Percentiles rank a stretch among this genome's conserved stretches.
Conservation (phyloP, 2,888 invertebrate genomes). For the Anoncus sp. region DNA sequence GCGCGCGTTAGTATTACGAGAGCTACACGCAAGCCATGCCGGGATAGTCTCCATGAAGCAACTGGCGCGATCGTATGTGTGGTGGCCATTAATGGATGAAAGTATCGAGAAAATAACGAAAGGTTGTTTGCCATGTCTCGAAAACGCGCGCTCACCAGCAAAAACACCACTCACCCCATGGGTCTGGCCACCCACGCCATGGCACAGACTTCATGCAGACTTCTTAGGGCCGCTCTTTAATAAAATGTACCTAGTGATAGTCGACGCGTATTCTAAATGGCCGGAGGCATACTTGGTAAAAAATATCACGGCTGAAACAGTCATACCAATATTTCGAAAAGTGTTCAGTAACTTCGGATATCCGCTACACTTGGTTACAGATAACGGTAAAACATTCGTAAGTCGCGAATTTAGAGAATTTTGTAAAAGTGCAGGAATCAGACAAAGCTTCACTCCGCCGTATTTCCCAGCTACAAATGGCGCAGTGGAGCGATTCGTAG, state of each 20-base stretch:
- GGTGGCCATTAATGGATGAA: conserved; percentile 10
- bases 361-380: conserved; percentile 1
- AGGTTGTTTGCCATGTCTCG: not conserved
- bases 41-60: conserved; percentile 29
- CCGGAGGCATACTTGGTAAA: conserved; percentile 14
- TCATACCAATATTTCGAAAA: conserved; percentile 11
- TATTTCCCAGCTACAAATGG: conserved; percentile 2
- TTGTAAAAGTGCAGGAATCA: not conserved
- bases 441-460: conserved; percentile 18
- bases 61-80: conserved; percentile 10
- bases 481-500: not conserved
- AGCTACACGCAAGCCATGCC: conserved; percentile 25
- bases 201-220: conserved; percentile 21
- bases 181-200: conserved; percentile 21
- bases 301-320: not conserved
- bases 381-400: conserved; percentile 14
- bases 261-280: conserved; percentile 18
- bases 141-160: not conserved
- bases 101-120: conserved; percentile 8
- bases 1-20: not conserved
- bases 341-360: conserved; percentile 2
- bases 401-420: conserved; percentile 3
- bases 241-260: conserved; percentile 17
- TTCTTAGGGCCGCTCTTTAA: conserved; percentile 6
- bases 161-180: conserved; percentile 9